phyloP scores from a whole-genome alignment of 2,797 vertebrate species.

The Tenualosa ilisha region DNA sequence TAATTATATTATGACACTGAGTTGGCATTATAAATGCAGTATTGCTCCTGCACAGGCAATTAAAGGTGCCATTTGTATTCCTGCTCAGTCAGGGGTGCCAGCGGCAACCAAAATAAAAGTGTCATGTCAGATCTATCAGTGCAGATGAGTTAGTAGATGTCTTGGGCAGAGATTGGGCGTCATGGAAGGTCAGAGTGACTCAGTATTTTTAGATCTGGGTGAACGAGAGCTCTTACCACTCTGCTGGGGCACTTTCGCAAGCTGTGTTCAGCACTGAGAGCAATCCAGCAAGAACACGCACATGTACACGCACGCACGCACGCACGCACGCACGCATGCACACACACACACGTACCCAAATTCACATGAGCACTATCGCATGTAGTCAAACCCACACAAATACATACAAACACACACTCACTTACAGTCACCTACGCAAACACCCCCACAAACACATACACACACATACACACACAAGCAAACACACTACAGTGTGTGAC shows the following conservation, averaged over 20 bases:
- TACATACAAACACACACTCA: background rate
- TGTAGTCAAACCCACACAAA: background rate
- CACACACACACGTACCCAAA: background rate
- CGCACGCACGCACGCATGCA: background rate
- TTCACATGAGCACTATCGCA: background rate
- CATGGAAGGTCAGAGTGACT: background rate
- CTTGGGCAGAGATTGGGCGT: background rate
- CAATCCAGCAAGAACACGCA: slow-evolving; percentile 19
- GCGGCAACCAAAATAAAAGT: background rate
- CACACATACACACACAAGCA: background rate
- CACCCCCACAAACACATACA: background rate
- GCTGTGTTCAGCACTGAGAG: background rate
- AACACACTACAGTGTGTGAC: background rate
- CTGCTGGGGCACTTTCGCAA: background rate
- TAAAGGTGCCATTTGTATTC: background rate
- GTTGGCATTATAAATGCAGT: background rate
- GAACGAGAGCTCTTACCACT: background rate
- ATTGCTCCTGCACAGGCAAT: background rate
- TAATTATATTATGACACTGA: slow-evolving; percentile 7
- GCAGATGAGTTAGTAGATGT: slow-evolving; percentile 13
- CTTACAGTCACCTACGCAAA: background rate
- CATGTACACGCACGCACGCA: slow-evolving; percentile 12
- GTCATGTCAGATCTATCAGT: slow-evolving; percentile 8
- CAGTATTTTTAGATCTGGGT: background rate
- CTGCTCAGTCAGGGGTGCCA: background rate